A percentile compares a stretch with the other conserved stretches of the same genome.
Conservation (phyloP, 1,140 invertebrate species). For the Diuraphis noxia region DNA sequence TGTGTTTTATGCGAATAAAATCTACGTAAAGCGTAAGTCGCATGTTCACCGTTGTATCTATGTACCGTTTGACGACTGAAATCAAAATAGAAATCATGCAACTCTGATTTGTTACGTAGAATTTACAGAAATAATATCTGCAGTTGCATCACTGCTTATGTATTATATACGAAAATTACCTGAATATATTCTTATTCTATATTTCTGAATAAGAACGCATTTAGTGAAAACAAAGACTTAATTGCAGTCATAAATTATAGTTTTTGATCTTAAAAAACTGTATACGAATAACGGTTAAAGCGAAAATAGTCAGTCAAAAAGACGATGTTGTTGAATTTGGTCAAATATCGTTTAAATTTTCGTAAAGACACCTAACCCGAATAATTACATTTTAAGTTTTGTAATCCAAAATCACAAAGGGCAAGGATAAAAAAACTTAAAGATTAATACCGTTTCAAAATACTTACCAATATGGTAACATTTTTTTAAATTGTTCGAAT, state of each 20-base stretch:
- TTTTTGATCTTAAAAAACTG: background rate
- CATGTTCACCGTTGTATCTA: background rate
- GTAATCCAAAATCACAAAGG: background rate
- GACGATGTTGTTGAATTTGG: background rate
- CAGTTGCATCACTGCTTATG: background rate
- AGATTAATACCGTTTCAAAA: background rate
- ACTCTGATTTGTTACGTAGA: background rate
- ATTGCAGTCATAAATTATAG: background rate
- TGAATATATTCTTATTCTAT: background rate
- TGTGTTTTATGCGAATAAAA: background rate
- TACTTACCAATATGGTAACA: background rate
- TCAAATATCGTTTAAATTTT: background rate
- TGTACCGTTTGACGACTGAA: background rate
- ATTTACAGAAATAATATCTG: background rate
- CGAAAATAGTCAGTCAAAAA: background rate
- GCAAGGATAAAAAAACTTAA: background rate
- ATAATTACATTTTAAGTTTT: background rate
- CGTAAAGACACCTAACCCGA: background rate
- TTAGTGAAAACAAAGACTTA: background rate
- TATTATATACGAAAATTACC: background rate
- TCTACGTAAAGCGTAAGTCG: background rate
- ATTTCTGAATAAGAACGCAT: background rate
- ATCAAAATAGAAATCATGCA: background rate
- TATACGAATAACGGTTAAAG: background rate
- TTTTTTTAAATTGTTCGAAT: background rate